These are phyloP conservation scores for Zingel zingel DNA, from an alignment of 2,113 vertebrate genomes.

Conservation along the genomic window DNA sequence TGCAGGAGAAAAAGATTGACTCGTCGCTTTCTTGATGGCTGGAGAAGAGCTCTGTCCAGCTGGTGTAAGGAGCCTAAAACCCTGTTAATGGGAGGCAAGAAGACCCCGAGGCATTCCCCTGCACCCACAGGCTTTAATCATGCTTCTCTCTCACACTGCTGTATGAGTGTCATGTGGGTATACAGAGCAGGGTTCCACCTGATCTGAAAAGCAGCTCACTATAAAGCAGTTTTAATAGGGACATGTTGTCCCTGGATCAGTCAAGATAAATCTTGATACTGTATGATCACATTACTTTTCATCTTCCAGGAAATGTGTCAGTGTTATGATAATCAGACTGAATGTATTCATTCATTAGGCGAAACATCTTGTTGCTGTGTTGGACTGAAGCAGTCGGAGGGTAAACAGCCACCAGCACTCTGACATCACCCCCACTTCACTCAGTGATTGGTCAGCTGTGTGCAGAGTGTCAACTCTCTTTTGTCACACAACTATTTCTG, in stretches of 20 bases:
- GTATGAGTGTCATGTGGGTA: neutral
- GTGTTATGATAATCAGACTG: neutral
- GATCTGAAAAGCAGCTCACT: neutral
- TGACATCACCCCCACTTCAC: too few relatives aligned
- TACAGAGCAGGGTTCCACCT: neutral
- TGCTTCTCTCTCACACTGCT: neutral
- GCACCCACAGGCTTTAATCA: neutral
- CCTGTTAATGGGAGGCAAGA: conserved; percentile 44
- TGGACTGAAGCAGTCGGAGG: too few relatives aligned
- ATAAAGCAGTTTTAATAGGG: neutral
- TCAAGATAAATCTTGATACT: neutral
- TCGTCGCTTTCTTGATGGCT: conserved; percentile 23
- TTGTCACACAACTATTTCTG: too few relatives aligned
- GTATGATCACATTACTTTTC: neutral
- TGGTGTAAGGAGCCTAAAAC: conserved; percentile 39
- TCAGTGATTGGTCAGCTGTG: too few relatives aligned
- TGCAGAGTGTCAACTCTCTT: too few relatives aligned
- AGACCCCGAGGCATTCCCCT: neutral
- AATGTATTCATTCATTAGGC: too few relatives aligned
- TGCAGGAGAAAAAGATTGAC: conserved; percentile 29
- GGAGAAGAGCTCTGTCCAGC: conserved; percentile 20
- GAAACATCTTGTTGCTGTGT: too few relatives aligned
- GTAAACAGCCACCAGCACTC: too few relatives aligned
- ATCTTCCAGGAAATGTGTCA: neutral
- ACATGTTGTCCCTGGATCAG: neutral